These are phyloP conservation scores for Helleia helle DNA, from an alignment of 2,888 invertebrate species.

Conservation along the genomic window DNA sequence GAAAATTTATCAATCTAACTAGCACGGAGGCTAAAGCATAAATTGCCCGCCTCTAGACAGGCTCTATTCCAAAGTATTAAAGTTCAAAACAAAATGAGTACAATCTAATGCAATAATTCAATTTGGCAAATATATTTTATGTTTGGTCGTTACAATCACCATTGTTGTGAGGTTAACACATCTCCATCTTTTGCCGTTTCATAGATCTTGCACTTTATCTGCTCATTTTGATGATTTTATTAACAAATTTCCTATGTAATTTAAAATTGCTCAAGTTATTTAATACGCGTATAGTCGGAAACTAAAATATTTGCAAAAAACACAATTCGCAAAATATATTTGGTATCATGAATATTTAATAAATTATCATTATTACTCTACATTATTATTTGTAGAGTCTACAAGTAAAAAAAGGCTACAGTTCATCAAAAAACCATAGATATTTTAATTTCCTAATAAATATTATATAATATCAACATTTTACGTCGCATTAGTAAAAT, in stretches of 20 bases:
- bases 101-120: slow-evolving; percentile 8
- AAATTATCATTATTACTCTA: too few species aligned
- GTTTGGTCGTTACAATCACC: slow-evolving; percentile 25
- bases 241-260: slow-evolving; percentile 29
- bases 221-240: slow-evolving; percentile 48
- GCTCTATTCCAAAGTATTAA: not conserved
- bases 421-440: too few species aligned
- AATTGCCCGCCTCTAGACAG: not conserved
- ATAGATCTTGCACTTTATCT: slow-evolving; percentile 36
- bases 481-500: too few species aligned
- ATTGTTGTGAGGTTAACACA: slow-evolving; percentile 53
- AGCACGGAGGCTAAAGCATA: slow-evolving; percentile 4
- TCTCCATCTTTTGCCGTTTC: slow-evolving; percentile 36
- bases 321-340: too few species aligned
- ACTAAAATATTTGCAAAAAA: not conserved
- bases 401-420: too few species aligned
- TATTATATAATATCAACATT: too few species aligned
- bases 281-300: not conserved
- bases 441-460: too few species aligned
- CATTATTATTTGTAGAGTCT: too few species aligned
- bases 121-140: slow-evolving; percentile 11
- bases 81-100: not conserved
- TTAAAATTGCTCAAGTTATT: slow-evolving; percentile 25
- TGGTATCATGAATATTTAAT: too few species aligned
- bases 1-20: slow-evolving; percentile 5